Evolutionary conservation across 2,888 invertebrate genomes (phyloP).

Genomic region (Phanerotoma sp.): DNA sequence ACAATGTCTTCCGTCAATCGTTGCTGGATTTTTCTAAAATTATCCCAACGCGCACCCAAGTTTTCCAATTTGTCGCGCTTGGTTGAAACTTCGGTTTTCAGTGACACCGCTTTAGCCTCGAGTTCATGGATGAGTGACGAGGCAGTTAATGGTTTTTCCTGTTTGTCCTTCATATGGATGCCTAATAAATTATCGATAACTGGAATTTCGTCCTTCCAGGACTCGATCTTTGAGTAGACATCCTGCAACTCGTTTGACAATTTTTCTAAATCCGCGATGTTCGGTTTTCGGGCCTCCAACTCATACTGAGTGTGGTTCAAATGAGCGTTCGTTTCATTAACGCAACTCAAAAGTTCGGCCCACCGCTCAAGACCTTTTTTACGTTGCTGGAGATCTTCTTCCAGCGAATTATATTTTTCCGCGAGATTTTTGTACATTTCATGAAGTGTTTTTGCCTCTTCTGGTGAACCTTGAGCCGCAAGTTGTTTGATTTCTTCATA

Average conservation of each 20-base stretch:
- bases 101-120: slow-evolving; percentile 68
- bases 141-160: slow-evolving; percentile 73
- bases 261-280: slow-evolving; percentile 69
- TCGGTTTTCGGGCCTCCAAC: slow-evolving; percentile 73
- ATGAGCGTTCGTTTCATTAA: slow-evolving; percentile 76
- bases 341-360: slow-evolving; percentile 80
- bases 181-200: slow-evolving; percentile 69
- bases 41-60: slow-evolving; percentile 74
- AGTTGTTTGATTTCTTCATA: slow-evolving; percentile 82
- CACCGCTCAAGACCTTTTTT: slow-evolving; percentile 77
- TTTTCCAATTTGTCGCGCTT: slow-evolving; percentile 71
- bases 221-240: slow-evolving; percentile 67
- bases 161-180: slow-evolving; percentile 71
- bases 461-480: slow-evolving; percentile 68
- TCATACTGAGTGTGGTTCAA: slow-evolving; percentile 79
- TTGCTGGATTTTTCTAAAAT: slow-evolving; percentile 74
- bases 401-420: slow-evolving; percentile 75
- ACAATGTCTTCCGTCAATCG: slow-evolving; percentile 69
- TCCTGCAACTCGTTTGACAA: slow-evolving; percentile 71
- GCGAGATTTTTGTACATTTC: slow-evolving; percentile 76
- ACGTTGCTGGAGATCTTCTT: slow-evolving; percentile 72
- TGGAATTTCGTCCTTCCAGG: slow-evolving; percentile 72
- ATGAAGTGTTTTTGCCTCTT: slow-evolving; percentile 72
- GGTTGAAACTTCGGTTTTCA: slow-evolving; percentile 68
- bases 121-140: slow-evolving; percentile 71